Evolutionary conservation across 2,113 vertebrate species (phyloP), one percentile per base, ranked within the genome.

Genomic region (Potamarius usumacintae): DNA sequence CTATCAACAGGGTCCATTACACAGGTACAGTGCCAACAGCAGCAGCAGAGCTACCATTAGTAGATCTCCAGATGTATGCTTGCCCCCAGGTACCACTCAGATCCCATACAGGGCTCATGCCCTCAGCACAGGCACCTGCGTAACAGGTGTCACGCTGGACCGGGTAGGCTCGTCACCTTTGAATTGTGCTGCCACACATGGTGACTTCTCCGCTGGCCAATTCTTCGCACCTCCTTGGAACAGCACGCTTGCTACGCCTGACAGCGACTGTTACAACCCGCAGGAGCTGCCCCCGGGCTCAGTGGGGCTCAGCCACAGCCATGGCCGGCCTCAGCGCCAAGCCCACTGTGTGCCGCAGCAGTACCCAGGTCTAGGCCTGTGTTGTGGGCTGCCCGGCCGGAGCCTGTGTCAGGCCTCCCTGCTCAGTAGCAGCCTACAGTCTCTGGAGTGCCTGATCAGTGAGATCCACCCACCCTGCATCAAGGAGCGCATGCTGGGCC

Each of bases 401-500:
- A 95, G 94, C 18, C 90, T 96, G 91, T 97, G 97, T 95, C 97
- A 97, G 91, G 95, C 97, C 25, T 97, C 97, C 1, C 94, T 94
- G 85, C 97, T 98, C 87, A 98, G 98, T 96, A 98, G 97, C 95
- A 99, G 98, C 94, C 96, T 99, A 89, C 97, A 97, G 96, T 99
- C 98, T 81, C 95, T 99, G 95, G 98, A 99, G 94, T 98, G 97
- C 95, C 97, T 99, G 95, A 98, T 99, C 96, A 98, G 97, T 25
- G 97, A 98, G 94, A 97, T 99, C 93, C 97, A 97, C 89, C 98
- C 98, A 0, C 97, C 97, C 89, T 99, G 98, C 95, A 99, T 99
- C 95, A 99, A 99, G 93, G 97, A 99, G 93, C 95, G 97, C 95
- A 99, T 99, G 98, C 94, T 99, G 94, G 98, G 98, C 92, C 97